Evolutionary conservation across 2,113 vertebrate species (phyloP), one percentile per base, ranked within the genome.

Genomic region (Stomatorhinus ivindoensis): DNA sequence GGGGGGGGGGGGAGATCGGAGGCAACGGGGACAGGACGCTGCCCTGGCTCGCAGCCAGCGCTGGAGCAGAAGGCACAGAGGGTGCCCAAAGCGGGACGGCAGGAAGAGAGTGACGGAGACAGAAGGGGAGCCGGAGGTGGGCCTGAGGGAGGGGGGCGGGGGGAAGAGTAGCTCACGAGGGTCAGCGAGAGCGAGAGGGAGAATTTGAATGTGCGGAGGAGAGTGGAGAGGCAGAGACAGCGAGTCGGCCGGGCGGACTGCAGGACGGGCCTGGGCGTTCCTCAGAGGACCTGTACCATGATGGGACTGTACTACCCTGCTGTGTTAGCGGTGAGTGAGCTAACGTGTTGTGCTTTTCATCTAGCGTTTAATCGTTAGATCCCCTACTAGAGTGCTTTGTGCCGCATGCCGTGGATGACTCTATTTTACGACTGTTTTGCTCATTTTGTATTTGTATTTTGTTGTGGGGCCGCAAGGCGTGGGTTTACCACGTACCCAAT

Each of bases 281-380:
- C 88, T 13, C 53, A 11, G 51, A 44, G 44, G 48, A 53, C 31
- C 39, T 42, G 93, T 93, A 95, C 93, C 1, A 95, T 95, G 95
- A 95, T 95, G 95, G 95, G 94, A 90, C 93, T 95, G 47, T 95
- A 95, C 92, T 95, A 94, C 92, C 94, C 93, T 91, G 92, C 94
- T 82, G 90, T 94, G 91, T 89, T 94, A 21, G 93, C 93, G 94
- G 95, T 95, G 91, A 95, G 95, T 95, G 10, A 80, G 47, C 2
- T 1, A 47, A 10, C 2, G 8, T 9, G 46, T 88, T n/a, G 0
- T 31, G 11, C 9, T 19, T n/a, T 47, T 4, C 15, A 1, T 27
- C 21, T 15, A 6, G 2, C 3, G 44, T 47, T 84, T 84, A 10
- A 24, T 5, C n/a, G n/a, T n/a, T n/a, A n/a, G n/a, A 17, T 80